Base-by-base conservation (phyloP, 2,888 invertebrate species). In the Meteorus colon region DNA sequence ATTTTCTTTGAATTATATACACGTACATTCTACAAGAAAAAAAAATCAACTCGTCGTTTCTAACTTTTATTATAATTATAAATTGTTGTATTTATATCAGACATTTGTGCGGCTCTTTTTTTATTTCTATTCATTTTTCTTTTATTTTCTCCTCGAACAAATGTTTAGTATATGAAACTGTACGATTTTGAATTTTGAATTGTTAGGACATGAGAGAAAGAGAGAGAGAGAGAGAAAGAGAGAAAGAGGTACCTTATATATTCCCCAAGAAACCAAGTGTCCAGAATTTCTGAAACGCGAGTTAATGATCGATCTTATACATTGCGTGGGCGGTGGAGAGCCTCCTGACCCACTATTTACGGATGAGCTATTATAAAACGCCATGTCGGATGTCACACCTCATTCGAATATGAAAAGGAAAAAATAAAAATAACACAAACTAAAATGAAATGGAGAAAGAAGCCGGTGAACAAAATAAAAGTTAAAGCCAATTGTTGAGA, bases 331-430 rank as follows among this genome's bases (percentile, higher is more conserved):
- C 37, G 65, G 41, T 19, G 65, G 19, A 65, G 65, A 14, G 65
- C 37, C 65, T 65, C 55, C 19, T 55, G 55, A 55, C 55, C 55
- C 55, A 55, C 55, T 48, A 19, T n/a, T 55, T 55, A 19, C 19
- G 8, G 8, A 24, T 55, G 55, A 55, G 19, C n/a, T 19, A 55
- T 19, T 55, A 55, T 55, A 55, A 19, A 55, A 55, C n/a, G 19
- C 55, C 55, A n/a, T 55, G 19, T 19, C 55, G 55, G 6, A 19
- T 24, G 55, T 55, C 19, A 41, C 31, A 19, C 16, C 6, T 24
- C 5, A n/a, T 41, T 41, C 37, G n/a, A 76, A 74, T 76, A 62
- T 74, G 77, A 74, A 75, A 68, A 73, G 62, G 31, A 37, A 59
- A 59, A 14, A 75, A 63, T 12, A 27, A 48, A 60, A 31, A 48